phyloP scores from a whole-genome alignment of 92 coral and sea anemone genomes.

The Siderastrea siderea region DNA sequence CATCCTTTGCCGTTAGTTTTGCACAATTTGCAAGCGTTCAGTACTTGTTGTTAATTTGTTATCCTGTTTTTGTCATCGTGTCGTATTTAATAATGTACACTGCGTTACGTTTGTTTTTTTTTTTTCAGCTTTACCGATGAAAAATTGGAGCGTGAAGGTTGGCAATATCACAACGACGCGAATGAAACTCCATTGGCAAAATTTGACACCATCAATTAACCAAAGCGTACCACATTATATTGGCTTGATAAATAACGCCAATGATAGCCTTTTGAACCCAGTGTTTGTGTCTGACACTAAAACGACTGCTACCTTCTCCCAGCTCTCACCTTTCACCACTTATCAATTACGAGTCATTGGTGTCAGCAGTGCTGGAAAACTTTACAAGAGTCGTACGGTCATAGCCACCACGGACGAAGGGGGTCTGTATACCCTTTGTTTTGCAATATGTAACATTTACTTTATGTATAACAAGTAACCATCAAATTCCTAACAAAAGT shows the following conservation, averaged over 20 bases:
- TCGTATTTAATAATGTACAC: no score
- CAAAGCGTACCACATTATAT: constrained; percentile 1
- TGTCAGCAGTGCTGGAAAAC: background rate
- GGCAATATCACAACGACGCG: background rate
- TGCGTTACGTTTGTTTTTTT: no score
- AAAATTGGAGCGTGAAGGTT: constrained; percentile 15
- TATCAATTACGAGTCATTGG: background rate
- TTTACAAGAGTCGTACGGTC: background rate
- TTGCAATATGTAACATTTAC: no score
- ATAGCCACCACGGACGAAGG: background rate
- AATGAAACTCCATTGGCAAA: background rate
- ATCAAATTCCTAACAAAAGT: no score
- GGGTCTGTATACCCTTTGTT: no score
- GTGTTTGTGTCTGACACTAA: background rate
- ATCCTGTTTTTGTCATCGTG: no score
- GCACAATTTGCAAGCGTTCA: no score
- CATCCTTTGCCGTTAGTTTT: no score
- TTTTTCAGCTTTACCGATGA: background rate
- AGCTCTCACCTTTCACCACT: background rate
- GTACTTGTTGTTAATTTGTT: no score
- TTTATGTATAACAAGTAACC: no score
- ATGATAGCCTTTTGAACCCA: background rate
- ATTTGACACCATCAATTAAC: background rate
- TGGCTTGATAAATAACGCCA: background rate
- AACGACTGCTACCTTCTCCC: background rate